A percentile compares a stretch with the other conserved stretches of the same genome.
These are phyloP conservation scores for Orbicella faveolata DNA, from an alignment of 64 coral and sea anemone genomes.

Conservation along the genomic window DNA sequence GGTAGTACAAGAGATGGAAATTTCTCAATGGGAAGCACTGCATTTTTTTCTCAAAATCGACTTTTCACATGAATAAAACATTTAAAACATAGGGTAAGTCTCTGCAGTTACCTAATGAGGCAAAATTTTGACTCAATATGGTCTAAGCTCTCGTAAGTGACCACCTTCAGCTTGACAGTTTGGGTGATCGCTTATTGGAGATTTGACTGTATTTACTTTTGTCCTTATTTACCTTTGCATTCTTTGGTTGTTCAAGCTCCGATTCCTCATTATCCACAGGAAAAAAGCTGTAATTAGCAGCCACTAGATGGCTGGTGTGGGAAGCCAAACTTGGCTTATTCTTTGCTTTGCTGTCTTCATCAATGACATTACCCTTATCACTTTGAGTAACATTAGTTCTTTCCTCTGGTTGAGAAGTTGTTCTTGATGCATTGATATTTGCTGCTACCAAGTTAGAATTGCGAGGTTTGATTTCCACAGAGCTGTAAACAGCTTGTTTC, in stretches of 20 bases:
- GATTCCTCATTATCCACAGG: slow-evolving; percentile 12
- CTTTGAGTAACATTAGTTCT: slow-evolving; percentile 17
- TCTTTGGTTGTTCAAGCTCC: slow-evolving; percentile 13
- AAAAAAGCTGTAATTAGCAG: slow-evolving; percentile 75
- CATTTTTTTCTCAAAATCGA: too few relatives aligned
- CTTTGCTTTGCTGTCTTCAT: slow-evolving; percentile 13
- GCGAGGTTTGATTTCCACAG: slow-evolving; percentile 22
- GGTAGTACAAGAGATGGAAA: too few relatives aligned
- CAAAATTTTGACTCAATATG: too few relatives aligned
- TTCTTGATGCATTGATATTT: slow-evolving; percentile 1
- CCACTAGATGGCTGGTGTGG: slow-evolving; percentile 32
- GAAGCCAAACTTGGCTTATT: neutral
- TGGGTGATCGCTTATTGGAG: too few relatives aligned
- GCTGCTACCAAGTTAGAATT: neutral
- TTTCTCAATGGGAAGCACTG: too few relatives aligned
- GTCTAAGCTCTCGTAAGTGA: too few relatives aligned
- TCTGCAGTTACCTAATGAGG: too few relatives aligned
- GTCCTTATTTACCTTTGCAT: neutral
- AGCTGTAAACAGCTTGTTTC: slow-evolving; percentile 13
- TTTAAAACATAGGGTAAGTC: too few relatives aligned
- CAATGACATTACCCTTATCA: slow-evolving; percentile 7
- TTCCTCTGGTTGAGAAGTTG: slow-evolving; percentile 12
- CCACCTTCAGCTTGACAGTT: too few relatives aligned
- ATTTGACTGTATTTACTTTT: too few relatives aligned
- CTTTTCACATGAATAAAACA: too few relatives aligned